Conservation (phyloP, 2,797 vertebrate genomes). For the Myripristis jacobus region DNA sequence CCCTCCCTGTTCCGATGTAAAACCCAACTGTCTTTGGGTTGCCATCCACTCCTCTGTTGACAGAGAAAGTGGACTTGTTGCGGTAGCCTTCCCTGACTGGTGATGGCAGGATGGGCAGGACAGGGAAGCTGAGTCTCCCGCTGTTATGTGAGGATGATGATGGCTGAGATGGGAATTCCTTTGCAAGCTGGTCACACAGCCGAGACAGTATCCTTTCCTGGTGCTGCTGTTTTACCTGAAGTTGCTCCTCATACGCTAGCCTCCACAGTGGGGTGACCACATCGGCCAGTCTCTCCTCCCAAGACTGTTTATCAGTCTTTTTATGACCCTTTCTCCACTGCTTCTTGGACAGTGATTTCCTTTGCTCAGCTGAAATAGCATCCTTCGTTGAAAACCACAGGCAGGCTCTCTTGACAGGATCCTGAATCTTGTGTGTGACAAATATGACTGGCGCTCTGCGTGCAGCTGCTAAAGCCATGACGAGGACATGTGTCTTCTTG, state of each 20-base stretch:
- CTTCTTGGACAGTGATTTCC: slow-evolving; percentile 32
- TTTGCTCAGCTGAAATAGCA: neutral
- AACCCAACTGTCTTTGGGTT: slow-evolving; percentile 89
- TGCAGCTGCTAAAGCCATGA: slow-evolving; percentile 45
- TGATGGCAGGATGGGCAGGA: slow-evolving; percentile 80
- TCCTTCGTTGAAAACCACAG: slow-evolving; percentile 40
- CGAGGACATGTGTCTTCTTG: neutral
- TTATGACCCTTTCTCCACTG: slow-evolving; percentile 31
- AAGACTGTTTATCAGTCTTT: slow-evolving; percentile 58
- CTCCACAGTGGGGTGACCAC: slow-evolving; percentile 88
- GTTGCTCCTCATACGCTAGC: slow-evolving; percentile 87
- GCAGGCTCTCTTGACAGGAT: slow-evolving; percentile 16
- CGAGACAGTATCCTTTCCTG: slow-evolving; percentile 82
- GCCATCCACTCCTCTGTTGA: slow-evolving; percentile 88
- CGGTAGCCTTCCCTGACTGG: slow-evolving; percentile 85
- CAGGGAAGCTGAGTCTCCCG: slow-evolving; percentile 74
- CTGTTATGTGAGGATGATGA: slow-evolving; percentile 34
- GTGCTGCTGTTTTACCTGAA: slow-evolving; percentile 86
- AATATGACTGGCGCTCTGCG: slow-evolving; percentile 32
- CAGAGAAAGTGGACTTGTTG: slow-evolving; percentile 92
- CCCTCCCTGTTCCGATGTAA: slow-evolving; percentile 84
- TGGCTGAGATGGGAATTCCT: slow-evolving; percentile 37
- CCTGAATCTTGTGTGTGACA: slow-evolving; percentile 6
- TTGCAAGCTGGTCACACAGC: slow-evolving; percentile 68
- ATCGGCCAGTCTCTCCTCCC: slow-evolving; percentile 84